Evolutionary conservation across 2,888 invertebrate species (phyloP).

Genomic region (Acholoe squamosa): DNA sequence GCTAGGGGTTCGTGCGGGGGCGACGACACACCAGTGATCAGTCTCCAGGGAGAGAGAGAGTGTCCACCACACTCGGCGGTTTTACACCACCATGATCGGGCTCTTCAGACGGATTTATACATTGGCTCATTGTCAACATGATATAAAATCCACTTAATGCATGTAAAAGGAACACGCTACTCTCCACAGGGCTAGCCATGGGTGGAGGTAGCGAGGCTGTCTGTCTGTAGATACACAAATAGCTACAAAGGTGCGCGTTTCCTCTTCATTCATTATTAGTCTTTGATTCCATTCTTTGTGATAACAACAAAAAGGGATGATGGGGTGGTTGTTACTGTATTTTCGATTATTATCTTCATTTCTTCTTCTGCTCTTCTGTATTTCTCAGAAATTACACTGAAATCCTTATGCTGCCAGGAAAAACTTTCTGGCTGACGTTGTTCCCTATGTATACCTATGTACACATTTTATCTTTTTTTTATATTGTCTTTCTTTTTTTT

Average conservation of each 20-base stretch:
- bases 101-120: constrained; percentile 1
- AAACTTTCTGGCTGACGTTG: constrained; percentile 8
- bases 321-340: neutral
- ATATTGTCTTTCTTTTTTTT: neutral
- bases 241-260: constrained; percentile 9
- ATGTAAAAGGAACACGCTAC: constrained; percentile 32
- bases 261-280: neutral
- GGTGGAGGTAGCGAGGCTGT: neutral
- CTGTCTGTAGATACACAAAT: neutral
- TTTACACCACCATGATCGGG: neutral
- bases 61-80: neutral
- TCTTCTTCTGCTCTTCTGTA: neutral
- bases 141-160: constrained; percentile 49
- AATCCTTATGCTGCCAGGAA: constrained; percentile 18
- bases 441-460: constrained; percentile 13
- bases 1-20: neutral
- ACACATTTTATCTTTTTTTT: neutral
- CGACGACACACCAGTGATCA: neutral
- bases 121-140: constrained; percentile 44
- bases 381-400: constrained; percentile 20
- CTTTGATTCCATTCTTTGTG: neutral
- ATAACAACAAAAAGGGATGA: neutral
- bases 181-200: neutral
- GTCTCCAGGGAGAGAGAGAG: constrained; percentile 13
- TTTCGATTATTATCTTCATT: neutral